Conservation (phyloP, 2,888 invertebrate genomes). For the Blastobasis lacticolella region DNA sequence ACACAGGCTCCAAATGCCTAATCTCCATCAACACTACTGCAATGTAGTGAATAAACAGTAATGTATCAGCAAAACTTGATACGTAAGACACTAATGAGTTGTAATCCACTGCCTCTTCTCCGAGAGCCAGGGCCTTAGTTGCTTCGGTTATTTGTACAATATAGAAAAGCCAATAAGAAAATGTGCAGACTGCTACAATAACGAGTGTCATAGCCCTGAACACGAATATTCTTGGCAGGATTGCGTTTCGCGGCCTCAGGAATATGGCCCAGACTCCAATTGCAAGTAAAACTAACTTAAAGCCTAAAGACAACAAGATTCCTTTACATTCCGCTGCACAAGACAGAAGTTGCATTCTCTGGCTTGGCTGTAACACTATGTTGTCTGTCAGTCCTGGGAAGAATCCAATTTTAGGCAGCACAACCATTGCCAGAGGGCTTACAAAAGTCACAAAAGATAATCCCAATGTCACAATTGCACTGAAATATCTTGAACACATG, state of each 20-base stretch:
- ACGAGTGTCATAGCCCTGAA: slow-evolving; percentile 92
- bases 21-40: slow-evolving; percentile 95
- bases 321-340: slow-evolving; percentile 97
- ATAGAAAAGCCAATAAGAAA: slow-evolving; percentile 99
- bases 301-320: slow-evolving; percentile 90
- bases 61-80: slow-evolving; percentile 92
- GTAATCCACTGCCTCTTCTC: slow-evolving; percentile 87
- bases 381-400: slow-evolving; percentile 83
- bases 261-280: slow-evolving; percentile 96
- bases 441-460: slow-evolving; percentile 89
- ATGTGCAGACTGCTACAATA: slow-evolving; percentile 91
- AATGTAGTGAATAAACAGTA: slow-evolving; percentile 95
- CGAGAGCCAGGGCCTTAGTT: slow-evolving; percentile 84
- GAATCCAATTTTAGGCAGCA: slow-evolving; percentile 91
- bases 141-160: slow-evolving; percentile 91
- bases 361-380: slow-evolving; percentile 79
- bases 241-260: slow-evolving; percentile 86
- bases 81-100: slow-evolving; percentile 94
- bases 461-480: slow-evolving; percentile 84
- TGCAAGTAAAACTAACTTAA: slow-evolving; percentile 90
- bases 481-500: slow-evolving; percentile 87
- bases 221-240: slow-evolving; percentile 92
- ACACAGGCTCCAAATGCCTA: slow-evolving; percentile 91
- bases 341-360: slow-evolving; percentile 80
- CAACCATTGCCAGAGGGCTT: slow-evolving; percentile 96